phyloP scores from a whole-genome alignment of 1,140 invertebrate genomes.

The Oryctes rhinoceros region DNA sequence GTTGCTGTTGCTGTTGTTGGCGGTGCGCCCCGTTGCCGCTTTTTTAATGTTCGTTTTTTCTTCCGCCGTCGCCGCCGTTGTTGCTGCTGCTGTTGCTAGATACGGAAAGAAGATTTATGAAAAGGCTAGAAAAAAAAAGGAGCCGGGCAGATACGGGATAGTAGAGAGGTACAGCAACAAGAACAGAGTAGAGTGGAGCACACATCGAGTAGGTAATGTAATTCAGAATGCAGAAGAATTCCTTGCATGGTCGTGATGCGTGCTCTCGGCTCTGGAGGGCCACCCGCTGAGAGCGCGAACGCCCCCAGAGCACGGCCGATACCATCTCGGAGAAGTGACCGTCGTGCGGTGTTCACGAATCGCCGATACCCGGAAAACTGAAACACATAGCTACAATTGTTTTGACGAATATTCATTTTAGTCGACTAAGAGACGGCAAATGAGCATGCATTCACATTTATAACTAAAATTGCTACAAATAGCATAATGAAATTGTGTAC shows the following conservation, averaged over 20 bases:
- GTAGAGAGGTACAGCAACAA: neutral
- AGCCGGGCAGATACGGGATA: neutral
- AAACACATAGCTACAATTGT: neutral
- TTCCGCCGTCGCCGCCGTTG: neutral
- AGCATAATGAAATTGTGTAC: no score
- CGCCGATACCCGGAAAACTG: slow-evolving; percentile 7
- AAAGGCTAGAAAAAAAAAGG: slow-evolving; percentile 5
- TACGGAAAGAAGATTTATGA: slow-evolving; percentile 32
- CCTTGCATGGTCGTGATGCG: slow-evolving; percentile 18
- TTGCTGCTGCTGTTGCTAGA: neutral
- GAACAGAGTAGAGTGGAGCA: neutral
- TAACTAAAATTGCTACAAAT: no score
- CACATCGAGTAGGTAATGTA: slow-evolving; percentile 3
- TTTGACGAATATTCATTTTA: no score
- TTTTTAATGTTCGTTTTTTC: neutral
- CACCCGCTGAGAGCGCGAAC: slow-evolving; percentile 27
- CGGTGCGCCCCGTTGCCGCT: neutral
- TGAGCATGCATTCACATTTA: no score
- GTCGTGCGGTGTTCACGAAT: neutral
- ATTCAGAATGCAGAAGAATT: slow-evolving; percentile 37
- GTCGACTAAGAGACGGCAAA: no score
- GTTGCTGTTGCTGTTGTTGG: neutral
- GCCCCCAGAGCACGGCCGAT: slow-evolving; percentile 7
- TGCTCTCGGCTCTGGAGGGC: slow-evolving; percentile 14
- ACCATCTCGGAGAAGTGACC: slow-evolving; percentile 4